Evolutionary conservation across 2,888 invertebrate genomes (phyloP).

Genomic region (Meganola albula): DNA sequence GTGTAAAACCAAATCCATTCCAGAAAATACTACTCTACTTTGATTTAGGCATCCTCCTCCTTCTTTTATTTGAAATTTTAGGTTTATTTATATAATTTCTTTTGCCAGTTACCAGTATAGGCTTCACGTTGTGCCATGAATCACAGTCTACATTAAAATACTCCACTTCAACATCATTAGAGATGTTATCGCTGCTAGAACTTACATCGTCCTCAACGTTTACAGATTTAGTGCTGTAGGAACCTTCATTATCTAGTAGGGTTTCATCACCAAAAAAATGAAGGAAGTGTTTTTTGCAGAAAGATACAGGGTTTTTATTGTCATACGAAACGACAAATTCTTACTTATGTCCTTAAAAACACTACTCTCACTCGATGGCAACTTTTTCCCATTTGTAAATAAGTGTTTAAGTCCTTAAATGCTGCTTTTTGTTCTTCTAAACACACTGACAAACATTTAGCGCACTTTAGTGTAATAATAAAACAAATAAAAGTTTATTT

Average conservation of each 20-base stretch:
- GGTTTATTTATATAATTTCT: constrained; percentile 3
- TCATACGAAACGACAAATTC: constrained; percentile 6
- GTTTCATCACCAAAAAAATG: constrained; percentile 6
- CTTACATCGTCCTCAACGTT: constrained; percentile 2
- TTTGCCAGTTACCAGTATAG: constrained; percentile 7
- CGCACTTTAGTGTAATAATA: constrained; percentile 2
- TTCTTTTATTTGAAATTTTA: constrained; percentile 1
- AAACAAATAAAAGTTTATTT: too few species aligned
- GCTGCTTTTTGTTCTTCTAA: constrained; percentile 6
- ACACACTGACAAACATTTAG: constrained; percentile 3
- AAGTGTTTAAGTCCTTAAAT: constrained; percentile 6
- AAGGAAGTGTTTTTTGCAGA: background rate
- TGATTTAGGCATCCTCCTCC: constrained; percentile 4
- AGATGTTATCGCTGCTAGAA: constrained; percentile 4
- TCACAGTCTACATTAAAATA: constrained; percentile 3
- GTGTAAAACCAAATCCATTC: constrained; percentile 9
- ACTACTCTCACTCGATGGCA: constrained; percentile 4
- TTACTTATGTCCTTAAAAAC: constrained; percentile 6
- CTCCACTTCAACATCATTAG: background rate
- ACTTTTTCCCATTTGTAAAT: constrained; percentile 2
- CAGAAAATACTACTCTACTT: constrained; percentile 4
- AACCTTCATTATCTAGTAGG: constrained; percentile 1
- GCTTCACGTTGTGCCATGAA: constrained; percentile 3
- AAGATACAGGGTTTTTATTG: constrained; percentile 4
- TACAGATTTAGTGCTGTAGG: constrained; percentile 1